Base-by-base conservation (phyloP, 2,113 vertebrate genomes). In the Oenanthe oenanthe region DNA sequence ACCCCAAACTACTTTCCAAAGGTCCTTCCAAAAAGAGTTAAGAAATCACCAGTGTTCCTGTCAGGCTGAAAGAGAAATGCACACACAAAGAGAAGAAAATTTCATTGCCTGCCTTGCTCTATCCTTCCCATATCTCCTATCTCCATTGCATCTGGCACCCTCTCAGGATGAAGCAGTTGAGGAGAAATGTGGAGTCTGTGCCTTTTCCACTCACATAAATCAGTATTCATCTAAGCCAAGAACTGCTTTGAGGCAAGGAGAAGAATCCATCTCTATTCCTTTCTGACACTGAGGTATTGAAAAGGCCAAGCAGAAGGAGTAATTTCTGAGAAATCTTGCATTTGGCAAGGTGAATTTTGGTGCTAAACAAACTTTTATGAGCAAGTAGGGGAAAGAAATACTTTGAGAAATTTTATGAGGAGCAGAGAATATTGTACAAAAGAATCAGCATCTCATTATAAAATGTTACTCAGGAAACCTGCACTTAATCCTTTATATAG, bases 401-500 rank as follows among this genome's bases (percentile, higher is more conserved):
- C 25, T 63, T 54, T 8, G 20, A 81, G 47, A 85, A 79, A 66
- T 91, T 45, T 89, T 80, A 68, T 51, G 68, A 92, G 72, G 50
- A 92, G 15, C 60, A 74, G 48, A 81, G 67, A 93, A 53, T n/a
- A 60, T 28, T 71, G 28, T 85, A 85, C 53, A 90, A 94, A 90
- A 48, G 67, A 90, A 83, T 88, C 51, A 88, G 65, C 65, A 90
- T 82, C 58, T 92, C 84, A 78, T 81, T 95, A 93, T 54, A 74
- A 92, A 92, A 81, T 51, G 73, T 92, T 94, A 88, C 85, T 93
- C 45, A 42, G 79, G 89, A 95, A 92, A 93, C 72, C 74, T 93
- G 58, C 72, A 76, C 60, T 92, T 95, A 81, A 82, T 85, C 62
- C 24, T 94, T 61, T 94, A 13, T 82, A 61, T 58, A 85, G 53